Conservation (phyloP, 2,797 vertebrate species). For the Chelon auratus region DNA sequence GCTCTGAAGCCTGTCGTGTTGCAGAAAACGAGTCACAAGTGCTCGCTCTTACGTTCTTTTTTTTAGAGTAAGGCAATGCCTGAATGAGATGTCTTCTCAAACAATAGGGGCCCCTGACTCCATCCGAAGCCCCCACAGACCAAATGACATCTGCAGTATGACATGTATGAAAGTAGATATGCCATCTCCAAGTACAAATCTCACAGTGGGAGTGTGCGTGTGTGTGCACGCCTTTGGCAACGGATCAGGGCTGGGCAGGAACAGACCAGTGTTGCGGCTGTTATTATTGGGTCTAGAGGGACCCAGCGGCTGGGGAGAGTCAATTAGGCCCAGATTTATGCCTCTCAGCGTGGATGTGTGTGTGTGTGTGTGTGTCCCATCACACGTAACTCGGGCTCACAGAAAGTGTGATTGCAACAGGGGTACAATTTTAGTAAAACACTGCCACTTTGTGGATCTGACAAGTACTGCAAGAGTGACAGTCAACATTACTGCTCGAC, state of each 20-base stretch:
- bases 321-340: constrained; percentile 83
- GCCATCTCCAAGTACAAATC: constrained; percentile 53
- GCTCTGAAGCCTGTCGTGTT: constrained; percentile 50
- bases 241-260: constrained; percentile 74
- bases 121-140: constrained; percentile 26
- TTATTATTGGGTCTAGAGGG: constrained; percentile 80
- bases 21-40: constrained; percentile 48
- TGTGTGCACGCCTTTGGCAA: constrained; percentile 63
- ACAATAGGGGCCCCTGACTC: constrained; percentile 26
- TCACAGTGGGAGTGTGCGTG: constrained; percentile 36
- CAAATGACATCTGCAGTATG: constrained; percentile 42
- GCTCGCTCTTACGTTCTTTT: constrained; percentile 28
- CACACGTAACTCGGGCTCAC: constrained; percentile 39
- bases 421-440: constrained; percentile 47
- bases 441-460: constrained; percentile 70
- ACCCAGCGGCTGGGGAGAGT: constrained; percentile 78
- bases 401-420: neutral
- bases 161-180: constrained; percentile 64
- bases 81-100: constrained; percentile 45
- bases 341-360: constrained; percentile 63
- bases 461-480: constrained; percentile 45
- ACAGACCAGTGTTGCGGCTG: constrained; percentile 77
- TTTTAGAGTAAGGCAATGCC: constrained; percentile 23
- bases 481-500: too few species aligned
- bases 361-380: constrained; percentile 48